Evolutionary conservation across 2,888 invertebrate species (phyloP).

Genomic region (Pollenia griseotomentosa): DNA sequence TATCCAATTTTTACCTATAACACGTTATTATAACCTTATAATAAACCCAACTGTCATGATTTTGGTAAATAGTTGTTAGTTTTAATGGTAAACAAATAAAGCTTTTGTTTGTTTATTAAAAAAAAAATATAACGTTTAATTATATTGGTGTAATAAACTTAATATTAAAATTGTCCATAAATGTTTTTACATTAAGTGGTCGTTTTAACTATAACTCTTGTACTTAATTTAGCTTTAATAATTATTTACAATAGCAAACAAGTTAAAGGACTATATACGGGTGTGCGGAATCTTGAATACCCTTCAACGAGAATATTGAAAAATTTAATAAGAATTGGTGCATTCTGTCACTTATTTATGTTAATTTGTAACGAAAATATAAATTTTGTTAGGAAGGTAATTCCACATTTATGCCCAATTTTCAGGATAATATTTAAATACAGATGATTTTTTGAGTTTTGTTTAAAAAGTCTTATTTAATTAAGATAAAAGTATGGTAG

Average conservation of each 20-base stretch:
- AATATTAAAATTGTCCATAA: constrained; percentile 22
- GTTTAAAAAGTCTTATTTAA: too few species aligned
- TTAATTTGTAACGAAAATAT: too few species aligned
- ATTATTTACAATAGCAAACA: constrained; percentile 47
- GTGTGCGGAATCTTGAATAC: too few species aligned
- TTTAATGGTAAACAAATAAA: constrained; percentile 66
- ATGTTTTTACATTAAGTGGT: constrained; percentile 44
- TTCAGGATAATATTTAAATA: too few species aligned
- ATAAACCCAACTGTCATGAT: constrained; percentile 40
- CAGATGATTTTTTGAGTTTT: too few species aligned
- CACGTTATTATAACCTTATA: constrained; percentile 17
- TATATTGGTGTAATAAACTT: constrained; percentile 25
- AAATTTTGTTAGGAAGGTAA: too few species aligned
- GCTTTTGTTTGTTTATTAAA: constrained; percentile 2
- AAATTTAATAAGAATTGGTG: too few species aligned
- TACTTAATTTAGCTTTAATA: constrained; percentile 61
- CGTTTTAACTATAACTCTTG: constrained; percentile 36
- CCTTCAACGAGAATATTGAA: too few species aligned
- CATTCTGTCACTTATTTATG: too few species aligned
- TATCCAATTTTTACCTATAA: constrained; percentile 41
- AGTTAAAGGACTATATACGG: too few species aligned
- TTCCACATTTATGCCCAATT: too few species aligned
- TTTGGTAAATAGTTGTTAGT: constrained; percentile 35
- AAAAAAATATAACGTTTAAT: constrained; percentile 15
- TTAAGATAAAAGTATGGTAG: too few species aligned